Evolutionary conservation across 2,888 invertebrate species (phyloP).

Genomic region (Phorcus lineatus): DNA sequence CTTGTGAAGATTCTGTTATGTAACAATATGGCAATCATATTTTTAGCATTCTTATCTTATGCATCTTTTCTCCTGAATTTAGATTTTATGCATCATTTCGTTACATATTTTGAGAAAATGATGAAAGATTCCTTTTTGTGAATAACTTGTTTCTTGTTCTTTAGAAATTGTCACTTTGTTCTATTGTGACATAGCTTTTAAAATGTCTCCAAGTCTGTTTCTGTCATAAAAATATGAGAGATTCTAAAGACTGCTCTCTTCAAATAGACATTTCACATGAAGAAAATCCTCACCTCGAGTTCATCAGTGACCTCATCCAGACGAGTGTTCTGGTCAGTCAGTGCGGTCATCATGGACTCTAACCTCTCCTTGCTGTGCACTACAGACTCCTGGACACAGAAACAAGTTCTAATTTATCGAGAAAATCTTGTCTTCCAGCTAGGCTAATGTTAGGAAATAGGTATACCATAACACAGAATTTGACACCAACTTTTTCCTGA

Average conservation of each 20-base stretch:
- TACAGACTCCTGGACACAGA: constrained; percentile 28
- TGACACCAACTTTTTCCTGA: no score
- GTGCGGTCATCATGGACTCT: constrained; percentile 49
- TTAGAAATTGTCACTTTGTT: background rate
- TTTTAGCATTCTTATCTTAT: no score
- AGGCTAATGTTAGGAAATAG: no score
- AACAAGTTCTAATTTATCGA: background rate
- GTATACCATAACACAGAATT: no score
- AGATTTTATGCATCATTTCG: no score
- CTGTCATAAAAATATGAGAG: no score
- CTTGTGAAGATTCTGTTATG: constrained; percentile 53
- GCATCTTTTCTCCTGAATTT: no score
- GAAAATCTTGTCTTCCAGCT: no score
- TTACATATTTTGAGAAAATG: background rate
- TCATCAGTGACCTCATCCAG: constrained; percentile 61
- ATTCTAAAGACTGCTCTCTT: no score
- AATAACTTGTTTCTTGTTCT: no score
- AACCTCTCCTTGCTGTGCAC: constrained; percentile 45
- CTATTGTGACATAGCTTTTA: background rate
- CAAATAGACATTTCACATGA: background rate
- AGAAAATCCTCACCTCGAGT: constrained; percentile 58
- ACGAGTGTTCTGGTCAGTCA: constrained; percentile 58
- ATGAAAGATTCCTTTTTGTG: background rate
- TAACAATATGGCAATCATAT: no score
- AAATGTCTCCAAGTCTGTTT: background rate